Conservation (phyloP, 1,140 invertebrate genomes). For the Aricia agestis region DNA sequence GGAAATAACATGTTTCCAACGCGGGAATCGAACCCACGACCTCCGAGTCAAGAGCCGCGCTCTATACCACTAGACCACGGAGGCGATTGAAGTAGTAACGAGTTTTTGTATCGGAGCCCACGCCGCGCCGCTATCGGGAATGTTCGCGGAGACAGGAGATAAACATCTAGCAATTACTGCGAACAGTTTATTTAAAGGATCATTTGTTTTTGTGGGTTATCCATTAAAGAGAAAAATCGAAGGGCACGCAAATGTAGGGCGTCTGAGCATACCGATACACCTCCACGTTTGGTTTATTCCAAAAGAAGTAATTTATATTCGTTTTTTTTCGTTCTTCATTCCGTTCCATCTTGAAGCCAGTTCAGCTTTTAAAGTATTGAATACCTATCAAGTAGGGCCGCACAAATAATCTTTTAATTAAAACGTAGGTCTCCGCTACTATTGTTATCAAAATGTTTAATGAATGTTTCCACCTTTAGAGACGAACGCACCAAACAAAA, state of each 20-base stretch:
- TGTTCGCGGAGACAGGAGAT: constrained; percentile 5
- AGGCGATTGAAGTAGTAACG: no score
- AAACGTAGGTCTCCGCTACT: neutral
- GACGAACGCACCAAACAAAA: neutral
- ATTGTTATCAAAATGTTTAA: neutral
- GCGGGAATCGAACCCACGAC: no score
- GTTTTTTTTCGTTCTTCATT: neutral
- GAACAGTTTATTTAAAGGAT: constrained; percentile 13
- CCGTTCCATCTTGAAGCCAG: no score
- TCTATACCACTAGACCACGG: no score
- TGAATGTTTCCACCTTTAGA: neutral
- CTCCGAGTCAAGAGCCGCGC: no score
- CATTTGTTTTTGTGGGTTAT: constrained; percentile 9
- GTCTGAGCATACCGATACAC: neutral
- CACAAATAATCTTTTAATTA: neutral
- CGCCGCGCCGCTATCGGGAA: neutral
- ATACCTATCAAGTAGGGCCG: no score
- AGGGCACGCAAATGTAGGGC: neutral
- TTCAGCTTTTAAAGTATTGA: no score
- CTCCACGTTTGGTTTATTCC: no score
- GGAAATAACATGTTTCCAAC: no score
- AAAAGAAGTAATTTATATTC: neutral
- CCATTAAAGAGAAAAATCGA: constrained; percentile 1
- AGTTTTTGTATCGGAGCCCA: neutral
- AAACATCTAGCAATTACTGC: constrained; percentile 7